Percentiles rank a stretch among this genome's conserved stretches.
These are phyloP conservation scores for Catostomus latipinnis DNA, from an alignment of 2,797 vertebrate genomes.

Conservation along the genomic window DNA sequence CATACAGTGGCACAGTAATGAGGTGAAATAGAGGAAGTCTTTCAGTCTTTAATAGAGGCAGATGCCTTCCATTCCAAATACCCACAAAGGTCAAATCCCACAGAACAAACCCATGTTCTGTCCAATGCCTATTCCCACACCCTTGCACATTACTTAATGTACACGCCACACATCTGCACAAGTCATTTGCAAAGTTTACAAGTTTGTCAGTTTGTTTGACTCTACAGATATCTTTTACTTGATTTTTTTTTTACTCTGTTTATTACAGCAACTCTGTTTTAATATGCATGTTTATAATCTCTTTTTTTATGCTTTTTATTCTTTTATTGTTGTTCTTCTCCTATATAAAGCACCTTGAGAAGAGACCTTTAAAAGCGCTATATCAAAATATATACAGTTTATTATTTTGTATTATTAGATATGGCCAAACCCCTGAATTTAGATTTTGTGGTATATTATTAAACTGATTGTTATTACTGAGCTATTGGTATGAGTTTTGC, in stretches of 20 bases:
- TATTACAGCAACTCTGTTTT: no score
- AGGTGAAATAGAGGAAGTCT: constrained; percentile 4
- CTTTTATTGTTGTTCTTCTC: no score
- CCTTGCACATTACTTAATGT: neutral
- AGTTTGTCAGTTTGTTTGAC: neutral
- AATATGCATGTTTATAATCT: no score
- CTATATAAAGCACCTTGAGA: no score
- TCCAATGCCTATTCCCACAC: constrained; percentile 12
- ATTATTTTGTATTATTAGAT: neutral
- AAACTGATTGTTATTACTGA: neutral
- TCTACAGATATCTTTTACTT: neutral
- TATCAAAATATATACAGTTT: no score
- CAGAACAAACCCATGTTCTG: constrained; percentile 46
- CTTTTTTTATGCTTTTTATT: no score
- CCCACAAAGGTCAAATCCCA: constrained; percentile 55
- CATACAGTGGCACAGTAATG: neutral
- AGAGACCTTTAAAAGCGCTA: no score
- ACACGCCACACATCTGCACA: constrained; percentile 12
- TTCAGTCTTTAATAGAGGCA: constrained; percentile 18
- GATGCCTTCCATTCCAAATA: constrained; percentile 34
- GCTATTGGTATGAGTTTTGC: neutral
- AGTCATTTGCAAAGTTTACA: constrained; percentile 12
- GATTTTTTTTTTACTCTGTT: no score
- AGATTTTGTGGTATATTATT: neutral
- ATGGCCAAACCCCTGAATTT: neutral